Base-by-base conservation (phyloP, 2,888 invertebrate species). In the Eupithecia abbreviata region DNA sequence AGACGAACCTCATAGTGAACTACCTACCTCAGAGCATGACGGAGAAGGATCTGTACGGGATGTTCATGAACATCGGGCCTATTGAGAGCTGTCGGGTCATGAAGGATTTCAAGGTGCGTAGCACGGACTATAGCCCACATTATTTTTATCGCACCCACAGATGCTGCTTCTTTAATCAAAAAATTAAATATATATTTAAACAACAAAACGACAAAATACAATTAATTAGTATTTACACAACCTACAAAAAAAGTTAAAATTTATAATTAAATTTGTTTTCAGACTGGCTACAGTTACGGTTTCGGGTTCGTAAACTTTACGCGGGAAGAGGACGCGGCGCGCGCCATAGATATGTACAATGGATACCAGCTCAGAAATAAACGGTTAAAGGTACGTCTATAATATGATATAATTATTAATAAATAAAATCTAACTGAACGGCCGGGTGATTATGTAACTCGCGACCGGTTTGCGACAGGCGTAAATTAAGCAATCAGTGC, bases 281-380 rank as follows among this genome's bases (percentile, higher is more conserved):
- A 98, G 96, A 98, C 98, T 91, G 98, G 98, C 71, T 99, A 99
- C 95, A 98, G 98, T 93, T 99, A 98, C 92, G 99, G 99, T 66
- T 99, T 98, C 93, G 99, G 98, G 65, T 99, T 99, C 93, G 98
- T 99, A 69, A 98, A 99, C 92, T 99, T 97, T 92, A 96, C 97
- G 74, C 96, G 97, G 77, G 97, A 97, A 81, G 97, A 97, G 88
- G 98, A 98, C 92, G 98, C 99, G 58, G 93, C 96, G 75, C 96
- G 97, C 84, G 99, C 99, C 71, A 98, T 99, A 82, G 96, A 97
- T 85, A 97, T 97, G 67, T 96, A 98, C 86, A 98, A 99, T 91
- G 98, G 98, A 51, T 96, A 97, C 82, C 97, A 97, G 91, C 96
- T 98, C 84, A 97, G 98, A 91, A 98, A 98, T 92, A 99, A 99